Base-by-base conservation (phyloP, 1,140 invertebrate species). In the Halotydeus destructor region DNA sequence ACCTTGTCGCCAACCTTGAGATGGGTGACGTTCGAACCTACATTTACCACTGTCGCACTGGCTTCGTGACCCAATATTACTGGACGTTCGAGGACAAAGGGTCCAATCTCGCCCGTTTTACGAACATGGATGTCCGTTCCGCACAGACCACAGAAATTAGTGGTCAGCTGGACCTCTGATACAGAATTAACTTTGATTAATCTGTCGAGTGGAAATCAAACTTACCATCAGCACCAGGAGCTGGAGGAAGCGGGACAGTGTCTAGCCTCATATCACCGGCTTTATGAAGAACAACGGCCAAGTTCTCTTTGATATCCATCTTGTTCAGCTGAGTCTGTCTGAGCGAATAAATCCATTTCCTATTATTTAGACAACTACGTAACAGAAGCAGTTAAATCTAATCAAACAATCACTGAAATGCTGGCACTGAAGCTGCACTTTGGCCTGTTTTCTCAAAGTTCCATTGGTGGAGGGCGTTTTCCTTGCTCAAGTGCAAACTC, bases 41-140 rank as follows among this genome's bases (percentile, higher is more conserved):
- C 46, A 54, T 70, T 67, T 1, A 62, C 64, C 12, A 85, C 74
- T 21, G 70, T 67, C 9, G 79, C 84, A 3, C 80, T 71, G 2
- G 81, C 70, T 62, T 89, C 84, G 55, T 89, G 83, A 1, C 83
- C 83, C 52, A 89, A 75, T 31, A 88, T 69, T 80, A 89, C 86
- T 11, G 83, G 81, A 47, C 71, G 61, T 35, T 72, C 68, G 0
- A 89, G 66, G 11, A 85, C 62, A 54, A 84, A 89, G 50, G 75
- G 67, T 0, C 77, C 83, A 55, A 88, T 88, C 18, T 68, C 55
- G 12, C 88, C 88, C 47, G 74, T 55, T 4, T 72, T 69, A 58
- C 83, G 73, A 62, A 91, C 94, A 57, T 89, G 82, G 4, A 94
- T 79, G 61, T 94, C 86, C 1, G 85, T 93, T 0, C 88, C 89